Evolutionary conservation across 1,140 invertebrate genomes (phyloP), one percentile per base, ranked within the genome.

Genomic region (Brachionus angularis): DNA sequence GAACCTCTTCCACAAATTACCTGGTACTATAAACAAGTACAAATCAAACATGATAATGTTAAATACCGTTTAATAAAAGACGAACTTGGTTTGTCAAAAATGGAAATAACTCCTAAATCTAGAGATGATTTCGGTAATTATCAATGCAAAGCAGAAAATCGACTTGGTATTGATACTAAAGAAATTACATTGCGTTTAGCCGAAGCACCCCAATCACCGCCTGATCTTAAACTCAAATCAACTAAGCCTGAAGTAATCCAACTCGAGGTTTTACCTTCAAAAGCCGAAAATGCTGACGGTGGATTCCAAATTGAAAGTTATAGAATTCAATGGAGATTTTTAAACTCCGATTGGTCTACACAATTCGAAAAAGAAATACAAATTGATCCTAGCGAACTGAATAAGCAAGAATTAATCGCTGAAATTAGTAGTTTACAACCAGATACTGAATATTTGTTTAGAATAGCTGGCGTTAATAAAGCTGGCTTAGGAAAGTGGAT

Each of bases 261-360:
- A 4, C 47, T 67, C 25, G 21, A 67, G 29, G 62, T 67, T 8
- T 47, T 18, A 16, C n/a, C 36, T 23, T 67, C 62, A 16, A 8
- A 47, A 23, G 42, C 42, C 5, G 3, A 39, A 3, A 42, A 67
- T 27, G 21, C 62, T 1, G 29, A 67, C 23, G 62, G 62, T 0
- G 62, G 62, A 14, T 23, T 67, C 7, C 62, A 39, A n/a, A 34
- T 67, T 25, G 39, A 67, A 12, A 34, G n/a, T 7, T 12, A 34
- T 31, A 67, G 29, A 50, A n/a, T 47, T 23, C 42, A 67, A 25
- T 67, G 62, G 62, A 46, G 62, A 27, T 50, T 67, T 50, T 33
- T 46, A 5, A 67, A 67, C 18, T 46, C 42, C 1, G 62, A 67
- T 12, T 67, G 62, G 62, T 42, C 53, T 0, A 58, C 36, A 21